Evolutionary conservation across 1,140 invertebrate genomes (phyloP).

Genomic region (Trachelipus rathkii): DNA sequence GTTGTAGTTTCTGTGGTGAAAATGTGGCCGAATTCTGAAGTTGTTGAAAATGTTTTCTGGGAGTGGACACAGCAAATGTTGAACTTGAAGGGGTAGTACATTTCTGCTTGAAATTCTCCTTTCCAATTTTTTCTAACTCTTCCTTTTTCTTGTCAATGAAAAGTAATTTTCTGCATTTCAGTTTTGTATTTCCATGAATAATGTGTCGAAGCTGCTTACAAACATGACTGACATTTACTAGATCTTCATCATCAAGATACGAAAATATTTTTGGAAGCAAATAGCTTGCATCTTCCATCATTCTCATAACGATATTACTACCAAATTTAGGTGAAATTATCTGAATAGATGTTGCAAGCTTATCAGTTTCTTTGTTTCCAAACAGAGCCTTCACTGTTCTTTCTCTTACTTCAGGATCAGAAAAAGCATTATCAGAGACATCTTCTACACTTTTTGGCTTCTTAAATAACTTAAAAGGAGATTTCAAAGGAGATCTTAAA

Average conservation of each 20-base stretch:
- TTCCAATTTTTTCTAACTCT: background rate
- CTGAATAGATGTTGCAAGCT: background rate
- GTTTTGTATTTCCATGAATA: background rate
- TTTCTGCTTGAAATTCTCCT: background rate
- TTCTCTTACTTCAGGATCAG: background rate
- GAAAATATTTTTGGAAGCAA: background rate
- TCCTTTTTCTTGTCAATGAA: background rate
- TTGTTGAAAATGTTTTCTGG: too few relatives aligned
- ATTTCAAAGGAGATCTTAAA: background rate
- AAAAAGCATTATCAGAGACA: background rate
- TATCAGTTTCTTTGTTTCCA: background rate
- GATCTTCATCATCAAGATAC: background rate
- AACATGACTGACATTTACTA: constrained; percentile 3
- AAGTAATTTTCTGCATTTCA: background rate
- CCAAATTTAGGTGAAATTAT: background rate
- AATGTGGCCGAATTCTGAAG: too few relatives aligned
- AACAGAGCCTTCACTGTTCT: background rate
- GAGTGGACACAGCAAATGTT: too few relatives aligned
- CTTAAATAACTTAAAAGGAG: background rate
- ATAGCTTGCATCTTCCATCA: background rate
- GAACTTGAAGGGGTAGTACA: too few relatives aligned
- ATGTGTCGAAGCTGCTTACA: background rate
- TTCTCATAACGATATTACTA: background rate
- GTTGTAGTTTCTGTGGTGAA: too few relatives aligned
- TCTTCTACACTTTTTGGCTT: background rate